Conservation (phyloP, 2,113 vertebrate genomes). For the Galbula dea region DNA sequence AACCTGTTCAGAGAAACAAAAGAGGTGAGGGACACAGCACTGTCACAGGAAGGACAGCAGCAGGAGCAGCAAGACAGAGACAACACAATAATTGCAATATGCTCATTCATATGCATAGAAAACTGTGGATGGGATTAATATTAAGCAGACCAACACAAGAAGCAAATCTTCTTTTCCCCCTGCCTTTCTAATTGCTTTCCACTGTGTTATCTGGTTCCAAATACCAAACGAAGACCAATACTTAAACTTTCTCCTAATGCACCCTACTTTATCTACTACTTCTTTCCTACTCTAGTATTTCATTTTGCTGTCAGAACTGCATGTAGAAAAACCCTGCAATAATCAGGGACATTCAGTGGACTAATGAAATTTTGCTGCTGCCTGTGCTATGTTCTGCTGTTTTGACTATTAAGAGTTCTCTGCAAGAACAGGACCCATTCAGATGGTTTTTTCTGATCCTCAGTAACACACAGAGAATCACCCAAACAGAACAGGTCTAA, state of each 20-base stretch:
- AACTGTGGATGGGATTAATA: background rate
- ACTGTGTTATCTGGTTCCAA: background rate
- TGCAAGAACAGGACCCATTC: background rate
- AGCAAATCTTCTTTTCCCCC: background rate
- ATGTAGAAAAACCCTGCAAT: background rate
- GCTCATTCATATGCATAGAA: background rate
- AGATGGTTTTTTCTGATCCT: background rate
- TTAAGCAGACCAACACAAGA: background rate
- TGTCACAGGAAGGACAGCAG: background rate
- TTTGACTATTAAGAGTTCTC: background rate
- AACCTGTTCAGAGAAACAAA: background rate
- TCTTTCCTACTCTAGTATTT: background rate
- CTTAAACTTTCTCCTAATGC: background rate
- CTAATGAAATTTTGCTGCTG: background rate
- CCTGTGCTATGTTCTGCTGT: background rate
- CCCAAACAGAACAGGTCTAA: background rate
- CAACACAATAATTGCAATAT: background rate
- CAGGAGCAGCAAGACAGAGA: background rate
- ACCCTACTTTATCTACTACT: background rate
- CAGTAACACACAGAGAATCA: background rate
- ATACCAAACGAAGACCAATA: background rate
- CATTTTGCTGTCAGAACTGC: background rate
- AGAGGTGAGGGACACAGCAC: fast-evolving
- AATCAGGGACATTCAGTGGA: background rate
- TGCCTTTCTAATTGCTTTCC: background rate